Evolutionary conservation across 2,888 invertebrate species (phyloP).

Genomic region (Troilus luridus): DNA sequence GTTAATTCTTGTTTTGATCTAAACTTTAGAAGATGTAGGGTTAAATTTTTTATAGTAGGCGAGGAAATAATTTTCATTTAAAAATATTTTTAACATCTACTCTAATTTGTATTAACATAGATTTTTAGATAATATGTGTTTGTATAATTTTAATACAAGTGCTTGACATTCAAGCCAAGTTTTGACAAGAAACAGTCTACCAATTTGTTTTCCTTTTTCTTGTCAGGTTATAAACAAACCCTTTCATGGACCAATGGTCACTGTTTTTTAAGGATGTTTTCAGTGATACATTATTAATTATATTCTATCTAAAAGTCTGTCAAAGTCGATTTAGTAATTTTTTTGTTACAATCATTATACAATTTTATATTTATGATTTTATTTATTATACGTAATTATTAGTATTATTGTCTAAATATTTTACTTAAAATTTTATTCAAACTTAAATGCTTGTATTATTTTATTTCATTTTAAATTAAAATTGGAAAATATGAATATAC

Average conservation of each 20-base stretch:
- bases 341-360: not conserved
- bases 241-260: constrained; percentile 23
- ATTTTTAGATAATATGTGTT: too few species aligned
- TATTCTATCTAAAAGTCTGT: not conserved
- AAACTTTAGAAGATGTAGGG: too few species aligned
- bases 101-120: not conserved
- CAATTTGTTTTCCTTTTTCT: not conserved
- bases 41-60: too few species aligned
- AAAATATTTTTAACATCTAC: not conserved
- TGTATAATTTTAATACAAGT: not conserved
- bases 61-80: not conserved
- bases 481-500: too few species aligned
- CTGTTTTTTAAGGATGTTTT: not conserved
- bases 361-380: too few species aligned
- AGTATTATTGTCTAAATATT: not conserved
- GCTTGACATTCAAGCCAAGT: not conserved
- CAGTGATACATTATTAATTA: not conserved
- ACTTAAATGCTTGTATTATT: too few species aligned
- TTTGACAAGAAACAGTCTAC: not conserved
- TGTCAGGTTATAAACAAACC: constrained; percentile 37
- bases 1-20: not conserved
- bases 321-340: not conserved
- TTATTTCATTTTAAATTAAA: too few species aligned
- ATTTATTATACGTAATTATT: not conserved
- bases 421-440: too few species aligned